Conservation (phyloP, 2,797 vertebrate genomes). For the Orestias chungarensis region DNA sequence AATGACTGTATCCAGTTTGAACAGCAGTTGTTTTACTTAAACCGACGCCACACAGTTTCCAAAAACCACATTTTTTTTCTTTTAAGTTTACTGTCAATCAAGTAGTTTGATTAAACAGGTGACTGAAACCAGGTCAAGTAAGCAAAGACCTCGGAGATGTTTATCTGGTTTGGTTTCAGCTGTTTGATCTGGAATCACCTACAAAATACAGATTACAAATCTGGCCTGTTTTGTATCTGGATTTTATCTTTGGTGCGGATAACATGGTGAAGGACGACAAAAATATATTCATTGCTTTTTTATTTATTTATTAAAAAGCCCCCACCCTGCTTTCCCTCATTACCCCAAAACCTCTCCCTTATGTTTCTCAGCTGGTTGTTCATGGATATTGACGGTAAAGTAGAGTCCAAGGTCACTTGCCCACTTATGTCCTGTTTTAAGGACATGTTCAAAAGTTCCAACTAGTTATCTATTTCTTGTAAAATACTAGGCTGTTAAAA, state of each 20-base stretch:
- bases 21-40: constrained; percentile 74
- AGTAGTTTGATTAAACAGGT: constrained; percentile 25
- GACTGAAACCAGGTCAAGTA: constrained; percentile 24
- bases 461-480: constrained; percentile 88
- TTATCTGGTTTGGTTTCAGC: constrained; percentile 8
- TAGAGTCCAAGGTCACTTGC: constrained; percentile 79
- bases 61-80: constrained; percentile 24
- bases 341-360: not conserved
- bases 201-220: constrained; percentile 35
- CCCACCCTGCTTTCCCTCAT: constrained; percentile 2
- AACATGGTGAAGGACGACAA: constrained; percentile 46
- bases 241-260: constrained; percentile 43
- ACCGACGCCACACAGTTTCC: constrained; percentile 28
- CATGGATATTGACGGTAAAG: constrained; percentile 70
- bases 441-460: constrained; percentile 83
- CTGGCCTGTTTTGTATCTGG: constrained; percentile 28
- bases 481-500: constrained; percentile 89
- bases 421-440: constrained; percentile 88
- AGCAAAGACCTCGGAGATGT: constrained; percentile 7
- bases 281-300: constrained; percentile 59
- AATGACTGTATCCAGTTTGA: constrained; percentile 77
- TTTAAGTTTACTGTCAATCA: constrained; percentile 38
- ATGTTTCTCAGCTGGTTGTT: constrained; percentile 73
- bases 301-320: constrained; percentile 79
- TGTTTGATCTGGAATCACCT: constrained; percentile 3